phyloP scores from a whole-genome alignment of 2,797 vertebrate genomes.

The Myotis planiceps region DNA sequence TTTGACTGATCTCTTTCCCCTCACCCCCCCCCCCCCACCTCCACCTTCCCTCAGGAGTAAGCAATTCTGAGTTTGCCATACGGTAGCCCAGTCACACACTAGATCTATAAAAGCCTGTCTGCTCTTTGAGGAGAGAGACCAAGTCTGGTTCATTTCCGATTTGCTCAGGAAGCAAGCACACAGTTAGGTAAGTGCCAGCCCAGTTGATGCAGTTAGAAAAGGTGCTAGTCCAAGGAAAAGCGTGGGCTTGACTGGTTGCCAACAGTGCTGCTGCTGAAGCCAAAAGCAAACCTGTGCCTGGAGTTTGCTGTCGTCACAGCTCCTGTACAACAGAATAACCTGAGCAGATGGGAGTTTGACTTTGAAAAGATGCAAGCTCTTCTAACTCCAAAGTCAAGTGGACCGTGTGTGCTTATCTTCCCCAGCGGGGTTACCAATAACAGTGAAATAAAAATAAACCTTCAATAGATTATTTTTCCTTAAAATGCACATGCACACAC shows the following conservation, averaged over 20 bases:
- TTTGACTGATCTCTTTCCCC: no score
- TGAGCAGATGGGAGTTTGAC: background rate
- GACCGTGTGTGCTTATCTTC: background rate
- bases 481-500: background rate
- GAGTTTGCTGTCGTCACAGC: background rate
- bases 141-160: background rate
- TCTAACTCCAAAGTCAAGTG: slow-evolving; percentile 12
- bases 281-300: background rate
- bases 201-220: slow-evolving; percentile 4
- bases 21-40: no score
- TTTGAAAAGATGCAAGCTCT: slow-evolving; percentile 38
- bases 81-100: background rate
- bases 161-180: background rate
- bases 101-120: background rate
- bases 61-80: background rate
- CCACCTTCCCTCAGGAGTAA: background rate
- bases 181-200: background rate
- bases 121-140: background rate
- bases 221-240: background rate
- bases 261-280: background rate
- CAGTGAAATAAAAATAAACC: slow-evolving; percentile 57
- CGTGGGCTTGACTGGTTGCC: background rate
- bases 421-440: background rate
- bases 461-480: slow-evolving; percentile 52
- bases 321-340: background rate